Conservation (phyloP, 2,888 invertebrate species). For the Lepidocyrtinus sp. region DNA sequence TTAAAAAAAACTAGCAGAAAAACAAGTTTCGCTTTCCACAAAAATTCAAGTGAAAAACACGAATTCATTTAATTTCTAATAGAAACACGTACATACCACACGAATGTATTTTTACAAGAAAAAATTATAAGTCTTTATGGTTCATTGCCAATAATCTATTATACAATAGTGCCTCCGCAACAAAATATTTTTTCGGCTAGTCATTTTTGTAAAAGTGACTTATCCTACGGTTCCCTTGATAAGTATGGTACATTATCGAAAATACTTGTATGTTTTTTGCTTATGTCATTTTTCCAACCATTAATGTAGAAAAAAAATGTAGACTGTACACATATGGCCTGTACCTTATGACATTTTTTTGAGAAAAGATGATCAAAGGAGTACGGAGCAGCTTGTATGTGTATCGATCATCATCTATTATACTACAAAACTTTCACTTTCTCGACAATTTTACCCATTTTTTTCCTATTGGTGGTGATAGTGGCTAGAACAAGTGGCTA, state of each 20-base stretch:
- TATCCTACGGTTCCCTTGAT: background rate
- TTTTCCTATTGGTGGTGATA: conserved; percentile 34
- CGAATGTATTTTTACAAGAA: conserved; percentile 3
- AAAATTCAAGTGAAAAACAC: conserved; percentile 2
- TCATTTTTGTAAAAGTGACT: background rate
- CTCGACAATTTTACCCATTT: conserved; percentile 49
- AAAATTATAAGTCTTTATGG: background rate
- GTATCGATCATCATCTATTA: conserved; percentile 5
- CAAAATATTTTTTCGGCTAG: background rate
- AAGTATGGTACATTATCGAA: conserved; percentile 12
- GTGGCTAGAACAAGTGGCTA: conserved; percentile 26
- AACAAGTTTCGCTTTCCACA: conserved; percentile 9
- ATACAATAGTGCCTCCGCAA: background rate
- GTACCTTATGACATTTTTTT: conserved; percentile 20
- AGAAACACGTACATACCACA: background rate
- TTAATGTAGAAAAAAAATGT: conserved; percentile 4
- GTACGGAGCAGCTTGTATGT: conserved; percentile 18
- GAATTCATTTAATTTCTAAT: background rate
- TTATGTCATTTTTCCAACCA: conserved; percentile 16
- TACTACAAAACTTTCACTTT: conserved; percentile 51
- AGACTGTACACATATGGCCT: background rate
- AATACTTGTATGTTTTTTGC: background rate
- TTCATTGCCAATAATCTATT: conserved; percentile 18
- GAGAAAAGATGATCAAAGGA: conserved; percentile 32
- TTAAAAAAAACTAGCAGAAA: background rate